Percentiles rank a stretch among this genome's conserved stretches.
Evolutionary conservation across 2,888 invertebrate species (phyloP).

Genomic region (Eurois occulta): DNA sequence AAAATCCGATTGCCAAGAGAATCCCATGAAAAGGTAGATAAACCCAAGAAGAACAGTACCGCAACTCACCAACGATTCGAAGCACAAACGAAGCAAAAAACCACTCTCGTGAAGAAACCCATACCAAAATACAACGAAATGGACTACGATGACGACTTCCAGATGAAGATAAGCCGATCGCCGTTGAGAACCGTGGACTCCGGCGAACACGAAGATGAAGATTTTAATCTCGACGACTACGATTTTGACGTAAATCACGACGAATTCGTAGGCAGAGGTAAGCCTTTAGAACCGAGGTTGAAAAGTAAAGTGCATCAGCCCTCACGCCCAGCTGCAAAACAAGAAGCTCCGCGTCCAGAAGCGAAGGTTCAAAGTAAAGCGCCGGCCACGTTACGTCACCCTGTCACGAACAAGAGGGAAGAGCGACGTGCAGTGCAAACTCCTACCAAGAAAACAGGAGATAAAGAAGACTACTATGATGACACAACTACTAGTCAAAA

Average conservation of each 20-base stretch:
- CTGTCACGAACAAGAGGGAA: slow-evolving; percentile 64
- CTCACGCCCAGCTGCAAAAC: slow-evolving; percentile 25
- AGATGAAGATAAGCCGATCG: slow-evolving; percentile 71
- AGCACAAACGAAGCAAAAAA: slow-evolving; percentile 52
- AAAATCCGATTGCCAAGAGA: slow-evolving; percentile 61
- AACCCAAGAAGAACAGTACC: slow-evolving; percentile 41
- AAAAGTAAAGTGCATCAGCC: slow-evolving; percentile 64
- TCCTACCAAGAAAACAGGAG: slow-evolving; percentile 61
- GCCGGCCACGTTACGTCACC: slow-evolving; percentile 26
- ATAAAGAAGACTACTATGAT: slow-evolving; percentile 78
- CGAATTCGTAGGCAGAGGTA: slow-evolving; percentile 80
- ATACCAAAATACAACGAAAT: slow-evolving; percentile 82
- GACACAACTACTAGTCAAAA: slow-evolving; percentile 67
- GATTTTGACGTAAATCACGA: slow-evolving; percentile 86
- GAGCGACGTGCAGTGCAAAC: slow-evolving; percentile 50
- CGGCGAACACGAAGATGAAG: slow-evolving; percentile 84
- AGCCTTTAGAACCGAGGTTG: slow-evolving; percentile 79
- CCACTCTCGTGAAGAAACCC: slow-evolving; percentile 79
- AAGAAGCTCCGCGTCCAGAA: slow-evolving; percentile 44
- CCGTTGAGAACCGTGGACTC: slow-evolving; percentile 73
- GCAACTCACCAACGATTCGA: background rate
- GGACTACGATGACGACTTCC: slow-evolving; percentile 81
- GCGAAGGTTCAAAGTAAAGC: slow-evolving; percentile 66
- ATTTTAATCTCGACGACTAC: slow-evolving; percentile 84
- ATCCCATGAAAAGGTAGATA: slow-evolving; percentile 59